Conservation (phyloP, 2,797 vertebrate genomes). For the Rhodeus uyekii region DNA sequence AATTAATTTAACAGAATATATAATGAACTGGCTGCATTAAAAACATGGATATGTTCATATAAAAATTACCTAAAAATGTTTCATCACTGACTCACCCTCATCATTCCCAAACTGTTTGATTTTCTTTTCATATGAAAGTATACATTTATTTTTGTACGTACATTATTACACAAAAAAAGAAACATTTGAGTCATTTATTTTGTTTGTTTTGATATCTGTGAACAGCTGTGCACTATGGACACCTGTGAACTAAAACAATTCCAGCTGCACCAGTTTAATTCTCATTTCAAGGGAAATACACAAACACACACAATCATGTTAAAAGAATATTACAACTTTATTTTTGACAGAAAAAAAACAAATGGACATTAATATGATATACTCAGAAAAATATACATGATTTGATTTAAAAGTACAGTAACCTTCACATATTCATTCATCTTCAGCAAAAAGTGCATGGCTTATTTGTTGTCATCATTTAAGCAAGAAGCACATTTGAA, state of each 20-base stretch:
- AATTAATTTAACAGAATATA: too few species aligned
- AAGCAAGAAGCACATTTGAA: not conserved
- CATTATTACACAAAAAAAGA: too few species aligned
- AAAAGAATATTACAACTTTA: not conserved
- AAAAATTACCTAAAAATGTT: too few species aligned
- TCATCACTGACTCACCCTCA: too few species aligned
- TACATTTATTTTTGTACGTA: too few species aligned
- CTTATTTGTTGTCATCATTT: not conserved
- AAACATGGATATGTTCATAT: too few species aligned
- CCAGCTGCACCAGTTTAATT: constrained; percentile 41
- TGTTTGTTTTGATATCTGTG: too few species aligned
- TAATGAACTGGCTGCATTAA: too few species aligned
- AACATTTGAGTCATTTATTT: too few species aligned
- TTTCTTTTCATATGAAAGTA: too few species aligned
- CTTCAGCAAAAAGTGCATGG: constrained; percentile 1
- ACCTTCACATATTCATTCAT: not conserved
- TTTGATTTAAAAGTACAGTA: not conserved
- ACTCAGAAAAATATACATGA: not conserved
- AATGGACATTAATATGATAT: not conserved
- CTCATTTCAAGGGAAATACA: constrained; percentile 26
- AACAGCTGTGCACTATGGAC: too few species aligned
- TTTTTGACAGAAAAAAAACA: not conserved
- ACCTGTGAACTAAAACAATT: constrained; percentile 41
- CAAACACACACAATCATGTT: not conserved
- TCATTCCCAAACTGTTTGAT: too few species aligned